Conservation (phyloP, 2,113 vertebrate species). For the Herpetotheres cachinnans region DNA sequence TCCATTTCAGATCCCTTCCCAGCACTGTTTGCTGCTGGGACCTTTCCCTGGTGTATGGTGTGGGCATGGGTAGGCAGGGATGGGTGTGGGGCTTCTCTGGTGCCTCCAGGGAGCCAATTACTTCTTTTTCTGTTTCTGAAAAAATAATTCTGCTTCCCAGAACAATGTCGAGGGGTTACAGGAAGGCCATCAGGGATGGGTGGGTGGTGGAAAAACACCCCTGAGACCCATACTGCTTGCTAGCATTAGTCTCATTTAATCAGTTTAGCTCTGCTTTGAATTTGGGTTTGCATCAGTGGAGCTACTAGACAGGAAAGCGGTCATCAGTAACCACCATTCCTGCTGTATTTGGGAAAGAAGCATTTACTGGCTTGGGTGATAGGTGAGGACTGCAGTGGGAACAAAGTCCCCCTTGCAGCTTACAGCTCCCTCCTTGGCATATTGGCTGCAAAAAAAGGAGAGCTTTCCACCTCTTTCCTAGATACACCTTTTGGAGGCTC, state of each 20-base stretch:
- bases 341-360: not conserved
- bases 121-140: not conserved
- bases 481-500: not conserved
- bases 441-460: not conserved
- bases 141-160: not conserved
- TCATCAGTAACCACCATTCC: not conserved
- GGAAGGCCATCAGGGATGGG: not conserved
- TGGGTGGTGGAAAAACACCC: not conserved
- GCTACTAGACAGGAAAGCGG: not conserved
- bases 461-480: not conserved
- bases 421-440: not conserved
- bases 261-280: not conserved
- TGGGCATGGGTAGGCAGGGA: not conserved
- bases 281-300: not conserved
- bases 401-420: accelerated
- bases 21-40: not conserved
- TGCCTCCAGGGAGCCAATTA: not conserved
- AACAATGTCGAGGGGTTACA: not conserved
- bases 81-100: not conserved
- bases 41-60: not conserved
- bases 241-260: not conserved
- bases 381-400: not conserved
- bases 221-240: not conserved
- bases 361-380: not conserved
- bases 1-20: not conserved